Conservation (phyloP, 2,888 invertebrate species). For the Luperina testacea region DNA sequence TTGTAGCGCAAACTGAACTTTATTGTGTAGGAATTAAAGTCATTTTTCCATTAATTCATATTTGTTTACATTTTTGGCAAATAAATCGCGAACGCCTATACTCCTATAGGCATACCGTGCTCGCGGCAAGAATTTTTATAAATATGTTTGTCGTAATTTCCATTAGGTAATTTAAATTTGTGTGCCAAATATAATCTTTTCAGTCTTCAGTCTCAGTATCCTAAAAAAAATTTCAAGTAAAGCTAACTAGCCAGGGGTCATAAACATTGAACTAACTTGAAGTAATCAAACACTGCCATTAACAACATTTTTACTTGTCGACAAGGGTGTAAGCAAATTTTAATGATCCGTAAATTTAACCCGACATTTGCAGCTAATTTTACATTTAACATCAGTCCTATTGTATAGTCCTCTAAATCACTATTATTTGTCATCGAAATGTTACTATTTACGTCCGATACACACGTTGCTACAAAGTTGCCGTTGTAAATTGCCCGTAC, state of each 20-base stretch:
- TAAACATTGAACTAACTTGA: neutral
- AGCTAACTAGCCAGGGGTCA: neutral
- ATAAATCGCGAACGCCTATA: no score
- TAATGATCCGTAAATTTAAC: slow-evolving; percentile 55
- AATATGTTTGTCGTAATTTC: neutral
- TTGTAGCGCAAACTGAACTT: no score
- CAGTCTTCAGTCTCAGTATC: neutral
- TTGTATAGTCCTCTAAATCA: slow-evolving; percentile 81
- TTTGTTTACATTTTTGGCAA: no score
- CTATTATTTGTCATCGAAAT: slow-evolving; percentile 85
- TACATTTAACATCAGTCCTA: slow-evolving; percentile 70
- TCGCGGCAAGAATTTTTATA: neutral
- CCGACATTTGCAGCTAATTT: slow-evolving; percentile 70
- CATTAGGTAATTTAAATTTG: no score
- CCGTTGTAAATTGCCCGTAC: slow-evolving; percentile 83
- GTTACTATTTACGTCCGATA: slow-evolving; percentile 81
- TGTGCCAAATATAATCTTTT: neutral
- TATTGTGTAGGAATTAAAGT: no score
- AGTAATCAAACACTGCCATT: slow-evolving; percentile 10
- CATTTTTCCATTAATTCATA: no score
- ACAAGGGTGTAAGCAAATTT: slow-evolving; percentile 12
- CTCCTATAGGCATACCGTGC: no score
- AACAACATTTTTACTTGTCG: slow-evolving; percentile 20
- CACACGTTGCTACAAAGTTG: slow-evolving; percentile 74
- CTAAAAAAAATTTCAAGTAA: neutral